phyloP scores from a whole-genome alignment of 2,888 invertebrate species.

The Ischnura elegans region DNA sequence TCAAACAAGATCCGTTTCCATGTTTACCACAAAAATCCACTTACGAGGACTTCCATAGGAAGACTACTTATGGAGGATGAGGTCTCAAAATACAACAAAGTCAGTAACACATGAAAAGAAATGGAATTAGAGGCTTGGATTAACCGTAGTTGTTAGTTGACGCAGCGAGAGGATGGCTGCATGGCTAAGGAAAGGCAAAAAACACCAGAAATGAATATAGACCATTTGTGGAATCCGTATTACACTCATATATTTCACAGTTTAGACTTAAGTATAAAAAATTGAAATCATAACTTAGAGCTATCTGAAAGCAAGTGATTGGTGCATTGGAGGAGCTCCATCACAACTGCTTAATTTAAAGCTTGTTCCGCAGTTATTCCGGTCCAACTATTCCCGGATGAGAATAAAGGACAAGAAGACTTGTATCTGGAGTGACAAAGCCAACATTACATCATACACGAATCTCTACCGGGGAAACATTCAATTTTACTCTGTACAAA shows the following conservation, averaged over 20 bases:
- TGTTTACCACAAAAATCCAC: too few relatives aligned
- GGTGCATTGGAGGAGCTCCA: not conserved
- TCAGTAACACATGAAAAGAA: too few relatives aligned
- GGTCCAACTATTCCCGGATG: not conserved
- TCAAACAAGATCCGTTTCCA: too few relatives aligned
- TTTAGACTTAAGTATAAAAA: not conserved
- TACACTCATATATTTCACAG: not conserved
- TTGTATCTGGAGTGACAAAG: slow-evolving; percentile 7
- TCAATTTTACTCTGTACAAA: not conserved
- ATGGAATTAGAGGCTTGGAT: too few relatives aligned
- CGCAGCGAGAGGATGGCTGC: not conserved
- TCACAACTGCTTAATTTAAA: slow-evolving; percentile 13
- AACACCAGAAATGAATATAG: not conserved
- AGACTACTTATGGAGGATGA: too few relatives aligned
- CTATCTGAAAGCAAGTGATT: not conserved
- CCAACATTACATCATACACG: not conserved
- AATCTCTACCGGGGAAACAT: not conserved
- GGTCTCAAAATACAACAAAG: too few relatives aligned
- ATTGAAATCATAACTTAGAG: not conserved
- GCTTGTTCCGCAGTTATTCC: not conserved
- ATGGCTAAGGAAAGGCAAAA: not conserved
- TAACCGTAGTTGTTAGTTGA: too few relatives aligned
- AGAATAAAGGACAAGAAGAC: not conserved
- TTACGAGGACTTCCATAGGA: too few relatives aligned
- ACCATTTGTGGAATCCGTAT: not conserved